A percentile compares a stretch with the other conserved stretches of the same genome.
phyloP scores from a whole-genome alignment of 2,888 invertebrate genomes.

The Caenorhabditis wallacei region DNA sequence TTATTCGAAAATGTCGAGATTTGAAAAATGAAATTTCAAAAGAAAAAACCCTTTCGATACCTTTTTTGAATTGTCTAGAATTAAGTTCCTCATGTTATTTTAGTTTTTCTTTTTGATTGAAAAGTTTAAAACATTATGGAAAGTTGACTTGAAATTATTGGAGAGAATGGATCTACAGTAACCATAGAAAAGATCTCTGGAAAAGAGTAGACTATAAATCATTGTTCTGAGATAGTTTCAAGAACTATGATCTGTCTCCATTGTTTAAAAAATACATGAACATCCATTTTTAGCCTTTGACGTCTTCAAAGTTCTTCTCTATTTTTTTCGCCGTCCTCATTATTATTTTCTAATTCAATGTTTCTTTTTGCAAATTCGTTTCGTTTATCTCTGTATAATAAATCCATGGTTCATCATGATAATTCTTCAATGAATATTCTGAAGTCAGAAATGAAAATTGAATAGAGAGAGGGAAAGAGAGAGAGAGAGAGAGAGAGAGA shows the following conservation, averaged over 20 bases:
- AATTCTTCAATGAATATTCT: not conserved
- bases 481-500: no score
- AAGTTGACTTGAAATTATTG: not conserved
- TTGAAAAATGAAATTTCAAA: not conserved
- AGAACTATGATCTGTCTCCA: not conserved
- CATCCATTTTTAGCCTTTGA: not conserved
- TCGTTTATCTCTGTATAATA: not conserved
- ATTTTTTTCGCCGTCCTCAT: not conserved
- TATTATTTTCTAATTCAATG: not conserved
- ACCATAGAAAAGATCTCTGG: no score
- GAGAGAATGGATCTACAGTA: not conserved
- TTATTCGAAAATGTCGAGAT: not conserved
- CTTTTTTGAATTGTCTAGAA: not conserved
- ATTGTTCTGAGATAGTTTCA: no score
- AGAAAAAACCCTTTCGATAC: not conserved
- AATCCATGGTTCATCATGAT: not conserved
- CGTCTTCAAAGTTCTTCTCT: not conserved
- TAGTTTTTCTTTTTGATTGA: not conserved
- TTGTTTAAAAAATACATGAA: not conserved
- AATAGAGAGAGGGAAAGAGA: not conserved
- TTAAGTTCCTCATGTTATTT: not conserved
- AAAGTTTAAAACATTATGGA: not conserved
- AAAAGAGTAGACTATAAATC: no score
- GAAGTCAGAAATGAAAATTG: not conserved
- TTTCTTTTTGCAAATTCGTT: slow-evolving; percentile 4